These are phyloP conservation scores for Tenualosa ilisha DNA, from an alignment of 2,797 vertebrate species.

Conservation along the genomic window DNA sequence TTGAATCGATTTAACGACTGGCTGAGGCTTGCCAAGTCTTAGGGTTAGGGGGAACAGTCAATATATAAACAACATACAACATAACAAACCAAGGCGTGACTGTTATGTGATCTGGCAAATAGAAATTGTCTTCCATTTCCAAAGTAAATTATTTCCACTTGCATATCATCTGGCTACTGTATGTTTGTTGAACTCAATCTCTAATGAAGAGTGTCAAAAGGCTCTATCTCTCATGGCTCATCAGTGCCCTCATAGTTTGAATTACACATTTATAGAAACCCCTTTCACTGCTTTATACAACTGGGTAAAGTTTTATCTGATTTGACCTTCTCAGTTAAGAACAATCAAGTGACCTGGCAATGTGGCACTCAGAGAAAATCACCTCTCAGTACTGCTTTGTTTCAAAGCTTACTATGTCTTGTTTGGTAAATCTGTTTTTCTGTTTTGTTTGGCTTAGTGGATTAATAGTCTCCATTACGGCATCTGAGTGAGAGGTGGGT, in stretches of 20 bases:
- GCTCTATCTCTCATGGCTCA: background rate
- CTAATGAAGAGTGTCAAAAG: background rate
- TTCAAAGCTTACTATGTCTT: background rate
- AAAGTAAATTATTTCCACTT: too few species aligned
- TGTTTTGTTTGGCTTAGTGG: conserved; percentile 19
- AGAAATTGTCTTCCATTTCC: background rate
- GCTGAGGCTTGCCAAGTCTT: too few species aligned
- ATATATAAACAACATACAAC: too few species aligned
- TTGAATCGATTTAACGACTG: too few species aligned
- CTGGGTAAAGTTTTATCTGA: background rate
- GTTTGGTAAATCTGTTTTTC: conserved; percentile 8
- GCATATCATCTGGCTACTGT: background rate
- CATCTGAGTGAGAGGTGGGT: background rate
- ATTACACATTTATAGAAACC: background rate
- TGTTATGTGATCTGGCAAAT: background rate
- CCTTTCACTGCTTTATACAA: background rate
- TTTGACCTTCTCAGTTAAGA: conserved; percentile 5
- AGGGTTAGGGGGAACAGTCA: too few species aligned
- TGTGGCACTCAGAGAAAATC: background rate
- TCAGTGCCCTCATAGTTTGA: conserved; percentile 11
- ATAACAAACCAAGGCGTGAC: background rate
- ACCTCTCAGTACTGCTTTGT: background rate
- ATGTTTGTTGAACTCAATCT: background rate
- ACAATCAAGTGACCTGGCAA: conserved; percentile 18
- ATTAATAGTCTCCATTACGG: conserved; percentile 9